Base-by-base conservation (phyloP, 1,140 invertebrate species). In the Magallana angulata region DNA sequence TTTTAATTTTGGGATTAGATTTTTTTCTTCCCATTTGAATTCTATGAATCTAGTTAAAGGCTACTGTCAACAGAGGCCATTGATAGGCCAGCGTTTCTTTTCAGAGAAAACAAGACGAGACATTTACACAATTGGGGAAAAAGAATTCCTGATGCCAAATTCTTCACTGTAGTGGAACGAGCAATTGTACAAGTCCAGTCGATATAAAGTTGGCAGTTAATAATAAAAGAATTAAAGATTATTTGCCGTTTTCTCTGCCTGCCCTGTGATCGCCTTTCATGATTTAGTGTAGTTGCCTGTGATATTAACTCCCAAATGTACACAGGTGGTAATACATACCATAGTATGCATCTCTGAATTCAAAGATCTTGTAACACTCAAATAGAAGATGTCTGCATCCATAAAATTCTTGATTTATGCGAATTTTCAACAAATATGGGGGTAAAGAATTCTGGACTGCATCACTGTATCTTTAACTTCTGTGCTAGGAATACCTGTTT, bases 181-280 rank as follows among this genome's bases (percentile, higher is more conserved):
- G 18, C 18, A 76, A 76, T 76, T 11, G 24, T 16, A 76, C 36
- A 76, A 30, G 18, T 4, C 24, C 24, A 76, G 68, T 76, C 24
- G 6, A 76, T 76, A 30, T 76, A 8, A 76, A 36, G 68, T 62
- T 62, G 60, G 60, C 60, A 62, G 60, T 76, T 76, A 76, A 76
- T 76, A 76, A 76, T 76, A 76, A 76, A 36, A 12, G 24, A 76
- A 76, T 76, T 48, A 36, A 30, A 48, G 36, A 76, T 76, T 76
- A 76, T 76, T 76, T 30, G 6, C 14, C 12, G 60, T 62, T 62
- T 62, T 12, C 8, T 8, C 9, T 30, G 36, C 8, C 36, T 71
- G 18, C 4, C 1, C 68, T 30, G 24, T 71, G 68, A 36, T 30
- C 24, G 24, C 18, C 36, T 76, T 30, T 76, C 68, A 76, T 36